phyloP scores from a whole-genome alignment of 1,140 invertebrate genomes.

The Drosophila grimshawi region DNA sequence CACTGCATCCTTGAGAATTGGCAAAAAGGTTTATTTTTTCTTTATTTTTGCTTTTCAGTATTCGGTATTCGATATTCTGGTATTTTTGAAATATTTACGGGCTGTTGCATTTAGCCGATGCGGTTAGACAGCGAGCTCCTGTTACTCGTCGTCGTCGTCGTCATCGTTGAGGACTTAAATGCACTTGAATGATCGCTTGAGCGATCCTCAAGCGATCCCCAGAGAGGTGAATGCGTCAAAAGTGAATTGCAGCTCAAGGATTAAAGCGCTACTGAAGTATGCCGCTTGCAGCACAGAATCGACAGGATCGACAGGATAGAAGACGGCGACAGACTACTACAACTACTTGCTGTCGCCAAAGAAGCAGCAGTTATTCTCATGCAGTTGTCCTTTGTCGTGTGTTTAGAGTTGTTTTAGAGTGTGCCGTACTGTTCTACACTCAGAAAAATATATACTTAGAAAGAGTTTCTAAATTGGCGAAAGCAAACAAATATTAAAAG shows the following conservation, averaged over 20 bases:
- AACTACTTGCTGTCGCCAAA: constrained; percentile 44
- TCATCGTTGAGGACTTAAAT: constrained; percentile 66
- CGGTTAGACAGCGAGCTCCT: constrained; percentile 59
- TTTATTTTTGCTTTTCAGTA: neutral
- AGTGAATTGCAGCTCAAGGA: constrained; percentile 77
- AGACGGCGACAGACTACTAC: neutral
- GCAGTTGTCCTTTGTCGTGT: constrained; percentile 2
- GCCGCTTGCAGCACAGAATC: constrained; percentile 38
- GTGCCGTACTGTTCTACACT: neutral
- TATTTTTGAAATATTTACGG: constrained; percentile 58
- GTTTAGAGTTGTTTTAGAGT: too few species aligned
- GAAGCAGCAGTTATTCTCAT: neutral
- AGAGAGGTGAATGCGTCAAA: constrained; percentile 66
- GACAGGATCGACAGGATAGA: neutral
- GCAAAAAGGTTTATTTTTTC: constrained; percentile 37
- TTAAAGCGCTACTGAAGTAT: constrained; percentile 70
- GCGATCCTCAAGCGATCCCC: constrained; percentile 17
- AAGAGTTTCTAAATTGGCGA: too few species aligned
- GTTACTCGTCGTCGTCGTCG: constrained; percentile 19
- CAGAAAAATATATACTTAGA: too few species aligned
- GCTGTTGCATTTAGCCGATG: constrained; percentile 57
- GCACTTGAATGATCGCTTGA: constrained; percentile 72
- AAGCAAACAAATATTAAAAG: too few species aligned
- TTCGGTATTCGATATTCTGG: constrained; percentile 11
- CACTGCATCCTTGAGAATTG: constrained; percentile 51